These are phyloP conservation scores for Neocrepidodera transversa DNA, from an alignment of 2,888 invertebrate species.

Conservation along the genomic window DNA sequence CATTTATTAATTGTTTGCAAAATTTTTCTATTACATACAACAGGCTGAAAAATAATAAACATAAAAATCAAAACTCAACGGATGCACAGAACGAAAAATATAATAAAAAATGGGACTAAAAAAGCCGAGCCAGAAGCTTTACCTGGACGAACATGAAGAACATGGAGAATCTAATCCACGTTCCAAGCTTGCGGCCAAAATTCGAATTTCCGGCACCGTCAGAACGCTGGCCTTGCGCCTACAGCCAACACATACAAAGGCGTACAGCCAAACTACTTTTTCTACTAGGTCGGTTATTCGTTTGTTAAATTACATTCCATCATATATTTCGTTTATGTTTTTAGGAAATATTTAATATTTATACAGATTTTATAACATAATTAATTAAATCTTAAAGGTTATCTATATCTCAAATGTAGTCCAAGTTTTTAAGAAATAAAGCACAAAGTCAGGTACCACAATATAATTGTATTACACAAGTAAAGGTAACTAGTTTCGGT, in stretches of 20 bases:
- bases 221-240: constrained; percentile 77
- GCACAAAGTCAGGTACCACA: too few species aligned
- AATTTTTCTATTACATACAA: too few species aligned
- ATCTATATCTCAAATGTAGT: too few species aligned
- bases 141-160: constrained; percentile 46
- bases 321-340: constrained; percentile 29
- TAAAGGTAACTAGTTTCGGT: too few species aligned
- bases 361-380: too few species aligned
- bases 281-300: constrained; percentile 41
- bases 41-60: background rate
- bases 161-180: constrained; percentile 72
- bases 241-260: constrained; percentile 57
- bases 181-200: constrained; percentile 83
- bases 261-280: constrained; percentile 49
- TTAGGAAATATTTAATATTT: too few species aligned
- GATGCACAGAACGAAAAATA: background rate
- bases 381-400: too few species aligned
- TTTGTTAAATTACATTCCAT: constrained; percentile 35
- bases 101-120: constrained; percentile 4
- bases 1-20: too few species aligned
- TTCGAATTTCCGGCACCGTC: constrained; percentile 82
- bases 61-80: background rate
- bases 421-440: too few species aligned
- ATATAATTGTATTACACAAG: too few species aligned
- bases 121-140: constrained; percentile 39